These are phyloP conservation scores for Darevskia mixta DNA, from an alignment of 2,797 vertebrate species.

Conservation along the genomic window DNA sequence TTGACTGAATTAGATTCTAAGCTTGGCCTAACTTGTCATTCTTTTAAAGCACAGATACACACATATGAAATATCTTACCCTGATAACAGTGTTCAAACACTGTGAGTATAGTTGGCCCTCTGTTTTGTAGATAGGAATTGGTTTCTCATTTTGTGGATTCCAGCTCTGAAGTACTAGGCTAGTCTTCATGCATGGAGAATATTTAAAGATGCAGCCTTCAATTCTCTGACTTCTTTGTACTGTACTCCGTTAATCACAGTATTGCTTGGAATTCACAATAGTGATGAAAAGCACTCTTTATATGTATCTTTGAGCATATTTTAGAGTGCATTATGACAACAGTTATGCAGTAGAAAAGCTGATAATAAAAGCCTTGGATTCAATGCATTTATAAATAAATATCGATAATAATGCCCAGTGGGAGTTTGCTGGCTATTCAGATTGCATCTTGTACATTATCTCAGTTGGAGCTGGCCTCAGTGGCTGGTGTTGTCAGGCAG, in stretches of 20 bases:
- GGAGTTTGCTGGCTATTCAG: not conserved
- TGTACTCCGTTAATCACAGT: not conserved
- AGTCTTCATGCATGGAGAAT: constrained; percentile 11
- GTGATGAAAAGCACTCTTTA: constrained; percentile 18
- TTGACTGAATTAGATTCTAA: constrained; percentile 26
- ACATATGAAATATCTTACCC: not conserved
- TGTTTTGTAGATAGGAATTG: constrained; percentile 27
- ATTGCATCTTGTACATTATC: not conserved
- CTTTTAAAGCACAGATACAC: not conserved
- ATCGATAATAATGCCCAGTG: too few species aligned
- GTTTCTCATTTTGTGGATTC: constrained; percentile 18
- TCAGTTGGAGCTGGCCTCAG: not conserved
- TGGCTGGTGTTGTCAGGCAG: not conserved
- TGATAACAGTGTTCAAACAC: constrained; percentile 37
- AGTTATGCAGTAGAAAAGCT: not conserved
- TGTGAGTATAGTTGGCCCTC: constrained; percentile 15
- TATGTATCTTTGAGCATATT: not conserved
- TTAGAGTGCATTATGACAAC: constrained; percentile 10
- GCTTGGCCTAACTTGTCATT: constrained; percentile 1
- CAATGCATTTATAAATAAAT: not conserved
- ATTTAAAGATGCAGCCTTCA: constrained; percentile 13
- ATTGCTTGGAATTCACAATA: constrained; percentile 17
- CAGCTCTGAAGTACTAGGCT: not conserved
- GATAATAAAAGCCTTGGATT: not conserved
- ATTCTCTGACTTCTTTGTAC: constrained; percentile 20